A percentile compares a stretch with the other conserved stretches of the same genome.
These are phyloP conservation scores for Thymallus thymallus DNA, from an alignment of 2,113 vertebrate genomes.

Conservation along the genomic window DNA sequence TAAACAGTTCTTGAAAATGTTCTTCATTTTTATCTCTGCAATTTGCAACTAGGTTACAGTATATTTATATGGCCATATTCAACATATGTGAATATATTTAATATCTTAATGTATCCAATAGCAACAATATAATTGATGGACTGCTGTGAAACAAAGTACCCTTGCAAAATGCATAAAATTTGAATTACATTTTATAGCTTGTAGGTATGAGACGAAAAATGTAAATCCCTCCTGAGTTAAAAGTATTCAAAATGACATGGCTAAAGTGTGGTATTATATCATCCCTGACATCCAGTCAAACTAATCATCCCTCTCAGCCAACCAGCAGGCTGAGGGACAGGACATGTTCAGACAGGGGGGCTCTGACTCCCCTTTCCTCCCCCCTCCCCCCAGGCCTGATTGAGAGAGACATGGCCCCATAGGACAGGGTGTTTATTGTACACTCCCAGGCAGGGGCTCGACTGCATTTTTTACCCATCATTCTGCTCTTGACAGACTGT, in stretches of 20 bases:
- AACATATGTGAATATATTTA: background rate
- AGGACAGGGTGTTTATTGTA: background rate
- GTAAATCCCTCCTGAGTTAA: background rate
- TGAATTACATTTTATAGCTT: constrained; percentile 6
- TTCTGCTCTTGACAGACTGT: constrained; percentile 6
- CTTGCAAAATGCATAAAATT: background rate
- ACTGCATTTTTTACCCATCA: background rate
- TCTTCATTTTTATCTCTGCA: background rate
- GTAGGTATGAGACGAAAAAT: background rate
- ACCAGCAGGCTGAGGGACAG: background rate
- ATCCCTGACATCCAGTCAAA: constrained; percentile 3
- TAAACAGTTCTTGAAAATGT: too few relatives aligned
- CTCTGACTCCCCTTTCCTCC: background rate
- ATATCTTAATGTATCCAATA: background rate
- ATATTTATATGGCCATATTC: background rate
- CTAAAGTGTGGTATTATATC: background rate
- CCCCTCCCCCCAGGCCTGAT: background rate
- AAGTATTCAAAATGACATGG: constrained; percentile 4
- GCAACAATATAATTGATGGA: background rate
- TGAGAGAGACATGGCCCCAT: constrained; percentile 8
- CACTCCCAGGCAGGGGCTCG: constrained; percentile 7
- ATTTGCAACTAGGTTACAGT: background rate
- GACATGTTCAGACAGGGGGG: background rate
- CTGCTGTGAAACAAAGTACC: background rate
- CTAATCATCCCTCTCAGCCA: constrained; percentile 3